Base-by-base conservation (phyloP, 1,140 invertebrate species). In the Drosophila pandora region DNA sequence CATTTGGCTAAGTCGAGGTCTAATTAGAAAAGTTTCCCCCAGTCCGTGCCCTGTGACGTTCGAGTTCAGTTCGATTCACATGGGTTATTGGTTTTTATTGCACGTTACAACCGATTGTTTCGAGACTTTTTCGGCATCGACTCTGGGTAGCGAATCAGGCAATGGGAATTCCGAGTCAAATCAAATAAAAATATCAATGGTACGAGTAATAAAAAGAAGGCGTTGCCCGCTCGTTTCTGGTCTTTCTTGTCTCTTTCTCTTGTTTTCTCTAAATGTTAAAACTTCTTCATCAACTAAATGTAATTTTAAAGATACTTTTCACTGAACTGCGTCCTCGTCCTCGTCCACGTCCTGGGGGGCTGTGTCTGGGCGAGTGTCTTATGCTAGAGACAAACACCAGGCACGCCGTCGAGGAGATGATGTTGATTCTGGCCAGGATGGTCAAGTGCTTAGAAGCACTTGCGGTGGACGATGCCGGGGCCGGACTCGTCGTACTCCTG, bases 401-500 rank as follows among this genome's bases (percentile, higher is more conserved):
- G 23, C 12, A 53, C 25, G 60, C 60, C 64, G 75, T 62, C 76
- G 50, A 48, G 30, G 67, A 71, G 75, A 79, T 85, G 75, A 79
- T 85, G 61, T 74, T 81, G 82, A 49, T 49, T 55, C n/a, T 68
- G 56, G 63, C 48, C 54, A 28, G 45, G 47, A 13, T 39, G 49
- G 7, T 25, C 32, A 37, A 3, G 49, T 56, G 71, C 62, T 96
- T 95, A 95, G 93, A 95, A 95, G 92, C 94, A 95, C 92, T 95
- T 95, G 84, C 94, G 93, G 92, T 95, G 94, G 48, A 95, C 94
- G 90, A 95, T 95, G 72, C 94, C 94, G 48, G 91, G 91, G 61
- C 95, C 95, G 47, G 94, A 95, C 88, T 96, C 95, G 84, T 96
- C 96, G 91, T 96, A 97, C 90, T 96, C 96, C 83, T 94, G 94